A percentile compares a stretch with the other conserved stretches of the same genome.
Evolutionary conservation across 2,113 vertebrate species (phyloP).

Genomic region (Pterocles gutturalis): DNA sequence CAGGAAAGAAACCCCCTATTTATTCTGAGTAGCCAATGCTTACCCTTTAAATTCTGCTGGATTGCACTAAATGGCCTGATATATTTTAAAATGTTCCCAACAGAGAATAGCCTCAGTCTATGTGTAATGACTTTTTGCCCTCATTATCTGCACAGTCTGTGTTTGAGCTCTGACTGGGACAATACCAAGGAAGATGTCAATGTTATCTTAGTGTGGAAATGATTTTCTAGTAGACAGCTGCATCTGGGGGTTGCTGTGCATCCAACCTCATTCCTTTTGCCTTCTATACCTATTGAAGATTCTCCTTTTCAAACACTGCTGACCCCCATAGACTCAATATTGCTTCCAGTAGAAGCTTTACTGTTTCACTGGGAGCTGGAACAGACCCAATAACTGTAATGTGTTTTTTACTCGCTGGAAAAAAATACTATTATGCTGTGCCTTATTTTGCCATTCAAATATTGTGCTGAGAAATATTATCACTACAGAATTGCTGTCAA

Average conservation of each 20-base stretch:
- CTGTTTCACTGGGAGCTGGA: constrained; percentile 33
- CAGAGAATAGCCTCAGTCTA: neutral
- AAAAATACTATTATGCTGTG: constrained; percentile 7
- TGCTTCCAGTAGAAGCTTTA: constrained; percentile 10
- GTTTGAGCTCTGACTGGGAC: neutral
- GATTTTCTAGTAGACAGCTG: neutral
- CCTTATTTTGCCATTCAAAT: constrained; percentile 42
- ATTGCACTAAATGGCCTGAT: constrained; percentile 17
- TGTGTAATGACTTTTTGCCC: constrained; percentile 37
- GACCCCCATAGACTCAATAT: neutral
- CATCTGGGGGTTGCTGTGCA: neutral
- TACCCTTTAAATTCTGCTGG: neutral
- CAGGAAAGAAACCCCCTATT: neutral
- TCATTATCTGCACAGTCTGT: constrained; percentile 24
- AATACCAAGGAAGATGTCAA: constrained; percentile 10
- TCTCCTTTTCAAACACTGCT: neutral
- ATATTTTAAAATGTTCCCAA: constrained; percentile 35
- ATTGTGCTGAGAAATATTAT: constrained; percentile 45
- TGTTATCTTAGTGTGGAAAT: constrained; percentile 11
- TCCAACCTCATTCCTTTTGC: neutral
- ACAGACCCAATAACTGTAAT: constrained; percentile 21
- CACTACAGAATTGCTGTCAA: constrained; percentile 47
- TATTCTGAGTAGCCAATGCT: neutral
- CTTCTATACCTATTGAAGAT: neutral
- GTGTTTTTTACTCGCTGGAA: constrained; percentile 36